Evolutionary conservation across 2,113 vertebrate genomes (phyloP), one percentile per base, ranked within the genome.

Genomic region (Petaurus breviceps): DNA sequence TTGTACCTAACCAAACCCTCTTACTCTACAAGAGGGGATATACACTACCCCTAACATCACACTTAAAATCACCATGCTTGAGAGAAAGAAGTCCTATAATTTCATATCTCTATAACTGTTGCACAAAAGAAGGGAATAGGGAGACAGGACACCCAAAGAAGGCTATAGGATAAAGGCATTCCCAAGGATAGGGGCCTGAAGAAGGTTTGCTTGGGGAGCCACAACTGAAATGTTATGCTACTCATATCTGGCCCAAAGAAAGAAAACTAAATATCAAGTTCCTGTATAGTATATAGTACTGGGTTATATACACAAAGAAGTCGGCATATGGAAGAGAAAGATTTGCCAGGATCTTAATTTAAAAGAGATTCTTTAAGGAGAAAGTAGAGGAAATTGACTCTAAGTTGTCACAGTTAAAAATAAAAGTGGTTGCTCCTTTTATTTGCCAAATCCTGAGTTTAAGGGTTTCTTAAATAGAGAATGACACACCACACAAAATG

Each of bases 401-500:
- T 51, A 94, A 95, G 89, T 91, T 14, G 5, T 16, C 24, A 54
- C 22, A 93, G 68, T 55, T 94, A 93, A 95, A 96, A 96, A 95
- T 93, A 55, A 95, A 90, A 43, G 37, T 5, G n/a, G 9, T 53
- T 95, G 12, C 31, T 84, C 28, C 24, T 93, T 92, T 77, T 93
- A 93, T 57, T 94, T 8, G 23, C 49, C 52, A 92, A 92, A 94
- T 31, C n/a, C 89, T 93, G 47, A 97, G 77, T 91, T 68, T 89
- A 95, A 28, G 8, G 31, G 3, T 96, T n/a, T 94, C 25, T 95
- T 96, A 49, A 92, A 92, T 91, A 93, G 12, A 28, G 91, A 96
- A 96, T 95, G 47, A 52, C 84, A 95, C 93, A 95, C 92, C 3
- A 4, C 22, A 92, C 26, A 90, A 90, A 43, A 84, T 8, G n/a